phyloP scores from a whole-genome alignment of 2,888 invertebrate species.

The Glomeris marginata region DNA sequence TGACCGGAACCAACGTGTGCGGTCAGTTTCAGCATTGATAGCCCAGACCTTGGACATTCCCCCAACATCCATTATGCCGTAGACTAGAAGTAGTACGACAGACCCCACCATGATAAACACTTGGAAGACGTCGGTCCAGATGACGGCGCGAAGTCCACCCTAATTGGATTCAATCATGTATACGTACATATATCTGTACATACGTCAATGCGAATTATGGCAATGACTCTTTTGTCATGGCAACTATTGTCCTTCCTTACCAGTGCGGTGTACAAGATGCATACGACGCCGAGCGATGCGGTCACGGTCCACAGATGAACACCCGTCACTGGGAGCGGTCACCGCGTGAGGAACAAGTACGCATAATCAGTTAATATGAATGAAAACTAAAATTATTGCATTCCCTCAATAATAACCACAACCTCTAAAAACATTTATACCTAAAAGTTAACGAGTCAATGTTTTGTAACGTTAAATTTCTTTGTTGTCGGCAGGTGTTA shows the following conservation, averaged over 20 bases:
- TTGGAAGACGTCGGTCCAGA: conserved; percentile 11
- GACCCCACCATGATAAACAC: conserved; percentile 1
- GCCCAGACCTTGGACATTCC: conserved; percentile 6
- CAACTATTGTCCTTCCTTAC: too few relatives aligned
- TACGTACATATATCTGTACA: background rate
- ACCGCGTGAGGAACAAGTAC: too few relatives aligned
- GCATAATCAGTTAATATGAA: too few relatives aligned
- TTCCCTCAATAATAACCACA: too few relatives aligned
- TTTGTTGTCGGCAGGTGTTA: too few relatives aligned
- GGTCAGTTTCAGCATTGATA: background rate
- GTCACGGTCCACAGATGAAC: background rate
- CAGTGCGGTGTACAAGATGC: conserved; percentile 6
- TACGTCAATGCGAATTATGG: background rate
- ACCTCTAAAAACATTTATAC: too few relatives aligned
- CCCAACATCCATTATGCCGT: conserved; percentile 8
- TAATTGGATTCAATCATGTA: too few relatives aligned
- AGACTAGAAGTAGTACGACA: background rate
- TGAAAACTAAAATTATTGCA: too few relatives aligned
- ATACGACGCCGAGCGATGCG: background rate
- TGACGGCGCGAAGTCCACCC: conserved; percentile 6
- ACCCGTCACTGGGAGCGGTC: conserved; percentile 4
- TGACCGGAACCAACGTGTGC: conserved; percentile 6
- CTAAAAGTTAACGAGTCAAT: too few relatives aligned
- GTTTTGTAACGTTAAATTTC: too few relatives aligned
- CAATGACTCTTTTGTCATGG: background rate